Evolutionary conservation across 2,797 vertebrate species (phyloP), one percentile per base, ranked within the genome.

Genomic region (Coranthus polyacanthus): DNA sequence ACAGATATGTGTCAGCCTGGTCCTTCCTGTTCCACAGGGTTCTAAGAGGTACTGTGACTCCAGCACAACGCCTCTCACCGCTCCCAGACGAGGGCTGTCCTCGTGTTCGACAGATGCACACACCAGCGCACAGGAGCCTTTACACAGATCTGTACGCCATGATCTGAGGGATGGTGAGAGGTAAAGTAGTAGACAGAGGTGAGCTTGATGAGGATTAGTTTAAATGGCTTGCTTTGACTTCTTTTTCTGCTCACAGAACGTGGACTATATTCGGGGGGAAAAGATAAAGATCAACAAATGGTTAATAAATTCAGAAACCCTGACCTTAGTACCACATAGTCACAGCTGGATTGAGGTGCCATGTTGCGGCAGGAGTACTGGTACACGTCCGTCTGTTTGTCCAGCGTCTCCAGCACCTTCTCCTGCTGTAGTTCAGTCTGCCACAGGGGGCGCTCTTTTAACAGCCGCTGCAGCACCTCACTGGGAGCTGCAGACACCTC

Each of bases 321-420:
- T 89, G 68, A 98, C 97, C 97, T 96, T 53, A 98, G 94, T 71
- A 97, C 91, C 22, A 98, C 94, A 6, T 94, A 97, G 88, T 98
- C 97, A 60, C 94, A 92, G 86, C 92, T 76, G 0, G 96, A 96
- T 26, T 96, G 97, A 24, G 97, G 96, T 17, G 93, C 88, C 97
- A 98, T 98, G 91, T 93, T 95, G 81, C 90, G 88, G 83, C 95
- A 74, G 82, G 94, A 94, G 20, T 95, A 97, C 78, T 96, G 96
- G 68, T 95, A 98, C 76, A 98, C 88, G 42, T 98, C 97, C 0
- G 95, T 98, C 61, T 97, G 96, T 74, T 92, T 94, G 82, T 97
- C 96, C 86, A 98, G 85, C 5, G 86, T 93, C 83, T 97, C 96
- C 12, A 96, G 89, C 1, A 97, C 86, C 79, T 96, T 96, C 93